Base-by-base conservation (phyloP, 2,113 vertebrate genomes). In the Chamaea fasciata region DNA sequence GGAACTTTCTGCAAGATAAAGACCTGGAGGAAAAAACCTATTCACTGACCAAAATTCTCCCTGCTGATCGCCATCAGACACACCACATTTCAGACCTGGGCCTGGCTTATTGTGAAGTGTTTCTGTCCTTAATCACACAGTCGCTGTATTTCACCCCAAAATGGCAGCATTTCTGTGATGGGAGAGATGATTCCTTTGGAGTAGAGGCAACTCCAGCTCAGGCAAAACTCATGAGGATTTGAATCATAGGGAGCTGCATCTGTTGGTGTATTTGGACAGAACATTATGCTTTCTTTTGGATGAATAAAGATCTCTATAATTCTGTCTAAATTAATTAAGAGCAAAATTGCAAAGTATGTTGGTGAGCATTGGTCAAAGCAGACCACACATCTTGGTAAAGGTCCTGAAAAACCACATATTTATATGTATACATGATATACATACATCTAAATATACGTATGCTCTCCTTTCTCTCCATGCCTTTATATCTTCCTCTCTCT, bases 201-300 rank as follows among this genome's bases (percentile, higher is more conserved):
- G 57, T 15, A 42, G 4, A 88, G 73, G 55, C 82, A 88, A 42
- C 39, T 86, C 63, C 67, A 88, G 64, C 71, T 90, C 68, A 80
- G 59, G 50, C 33, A 77, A 95, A 95, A 93, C 64, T 89, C 35
- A 2, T 46, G 52, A 77, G 57, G 59, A 60, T 83, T 96, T 95
- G 86, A 88, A 82, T 95, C 88, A 68, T 3, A 84, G 69, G 41
- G 53, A 75, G 28, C 28, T 84, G 31, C 83, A 94, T 93, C 88
- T 95, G 83, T 88, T 92, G 87, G 68, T 81, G 27, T 37, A 65
- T 79, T 92, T 83, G 88, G 64, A 77, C 17, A 64, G 79, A 95
- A 90, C 24, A 33, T 71, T 74, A 79, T 9, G 4, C 55, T 28
- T 92, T 77, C 37, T 68, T 93, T 60, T 65, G 53, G 57, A 82